Evolutionary conservation across 1,140 invertebrate genomes (phyloP), one percentile per base, ranked within the genome.

Genomic region (Yoshiicerus persimilis): DNA sequence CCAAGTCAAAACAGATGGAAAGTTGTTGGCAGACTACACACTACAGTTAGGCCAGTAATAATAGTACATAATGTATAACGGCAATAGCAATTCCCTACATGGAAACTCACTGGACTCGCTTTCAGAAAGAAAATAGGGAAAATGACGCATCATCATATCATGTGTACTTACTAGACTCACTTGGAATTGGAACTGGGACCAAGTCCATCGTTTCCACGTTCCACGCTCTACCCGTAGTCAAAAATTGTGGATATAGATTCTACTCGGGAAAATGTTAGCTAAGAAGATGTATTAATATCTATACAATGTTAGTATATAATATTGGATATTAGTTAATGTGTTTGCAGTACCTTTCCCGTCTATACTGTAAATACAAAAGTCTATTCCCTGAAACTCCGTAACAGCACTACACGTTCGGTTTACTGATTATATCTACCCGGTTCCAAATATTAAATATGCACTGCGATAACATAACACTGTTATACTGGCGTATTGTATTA

Each of bases 61-160:
- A 70, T 27, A 70, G 23, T 70, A 70, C 27, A 30, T 70, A 70
- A 70, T 70, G 64, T 70, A 70, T 70, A 13, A 70, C 13, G 41
- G 41, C 41, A 47, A 13, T 56, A n/a, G 47, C 20, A 56, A 56
- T 56, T n/a, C 47, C 47, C 16, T 56, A 5, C n/a, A 56, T 56
- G 47, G 47, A 56, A 56, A 56, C 3, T 56, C 47, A 70, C 34
- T 20, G 30, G 30, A 80, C 75, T 80, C 32, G 64, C 5, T 70
- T 70, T 27, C 16, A 70, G 13, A 30, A 80, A 80, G 75, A 80
- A 80, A 80, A 80, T 80, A n/a, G 30, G 64, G 75, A 80, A 80
- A 80, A 80, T 80, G 75, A 80, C 75, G 75, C 75, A 80, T 80
- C 75, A 80, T 80, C 75, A 80, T 80, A 80, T 16, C n/a, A 56